Percentiles rank a stretch among this genome's conserved stretches.
phyloP scores from a whole-genome alignment of 2,797 vertebrate genomes.

The Semotilus atromaculatus region DNA sequence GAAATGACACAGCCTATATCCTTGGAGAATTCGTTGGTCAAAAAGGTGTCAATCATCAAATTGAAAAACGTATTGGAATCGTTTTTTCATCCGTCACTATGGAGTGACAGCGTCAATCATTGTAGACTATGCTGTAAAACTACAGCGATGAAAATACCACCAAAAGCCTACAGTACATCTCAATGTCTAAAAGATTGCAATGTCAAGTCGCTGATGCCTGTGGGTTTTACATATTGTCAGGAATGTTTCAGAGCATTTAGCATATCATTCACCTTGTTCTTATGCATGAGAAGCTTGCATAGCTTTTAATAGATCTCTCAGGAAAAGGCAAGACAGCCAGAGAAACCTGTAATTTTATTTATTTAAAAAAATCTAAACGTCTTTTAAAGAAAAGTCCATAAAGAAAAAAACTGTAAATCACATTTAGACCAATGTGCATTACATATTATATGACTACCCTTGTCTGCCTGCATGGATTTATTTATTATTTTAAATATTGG shows the following conservation, averaged over 20 bases:
- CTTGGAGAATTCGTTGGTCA: constrained; percentile 41
- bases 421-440: constrained; percentile 27
- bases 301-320: constrained; percentile 45
- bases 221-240: constrained; percentile 32
- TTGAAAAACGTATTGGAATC: constrained; percentile 36
- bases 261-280: constrained; percentile 20
- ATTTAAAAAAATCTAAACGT: constrained; percentile 3
- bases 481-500: constrained; percentile 60
- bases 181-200: constrained; percentile 30
- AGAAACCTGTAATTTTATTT: constrained; percentile 11
- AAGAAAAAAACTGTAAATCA: constrained; percentile 41
- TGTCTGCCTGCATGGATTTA: constrained; percentile 44
- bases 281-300: background rate
- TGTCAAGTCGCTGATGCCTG: constrained; percentile 20
- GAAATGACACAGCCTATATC: constrained; percentile 40
- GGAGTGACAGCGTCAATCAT: constrained; percentile 53
- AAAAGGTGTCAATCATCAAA: constrained; percentile 55
- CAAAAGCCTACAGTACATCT: background rate
- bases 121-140: constrained; percentile 31
- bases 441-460: constrained; percentile 48
- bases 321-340: constrained; percentile 33
- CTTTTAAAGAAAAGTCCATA: constrained; percentile 32
- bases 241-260: constrained; percentile 31
- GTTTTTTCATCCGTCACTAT: constrained; percentile 40
- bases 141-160: constrained; percentile 33